A percentile compares a stretch with the other conserved stretches of the same genome.
phyloP scores from a whole-genome alignment of 2,113 vertebrate genomes.

The Platycercus adscitus region DNA sequence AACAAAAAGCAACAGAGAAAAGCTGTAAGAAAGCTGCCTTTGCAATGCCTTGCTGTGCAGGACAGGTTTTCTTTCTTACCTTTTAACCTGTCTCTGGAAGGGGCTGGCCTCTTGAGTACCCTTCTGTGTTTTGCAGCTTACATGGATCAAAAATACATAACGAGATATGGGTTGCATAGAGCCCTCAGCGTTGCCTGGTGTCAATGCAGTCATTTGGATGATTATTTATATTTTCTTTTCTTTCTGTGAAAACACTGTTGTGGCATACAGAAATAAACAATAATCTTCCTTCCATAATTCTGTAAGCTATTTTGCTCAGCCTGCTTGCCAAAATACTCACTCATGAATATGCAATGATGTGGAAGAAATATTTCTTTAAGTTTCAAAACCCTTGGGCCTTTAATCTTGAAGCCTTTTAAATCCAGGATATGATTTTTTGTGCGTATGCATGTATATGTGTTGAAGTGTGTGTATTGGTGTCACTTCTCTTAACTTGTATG shows the following conservation, averaged over 20 bases:
- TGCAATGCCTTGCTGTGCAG: background rate
- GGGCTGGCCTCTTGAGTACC: background rate
- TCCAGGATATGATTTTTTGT: slow-evolving; percentile 77
- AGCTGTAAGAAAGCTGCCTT: background rate
- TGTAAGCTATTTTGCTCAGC: slow-evolving; percentile 61
- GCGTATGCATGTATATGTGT: slow-evolving; percentile 44
- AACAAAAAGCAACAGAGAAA: background rate
- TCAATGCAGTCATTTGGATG: background rate
- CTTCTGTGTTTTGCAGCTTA: background rate
- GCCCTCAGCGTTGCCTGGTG: background rate
- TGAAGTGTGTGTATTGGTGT: slow-evolving; percentile 61
- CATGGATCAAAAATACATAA: background rate
- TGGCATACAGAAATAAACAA: slow-evolving; percentile 61
- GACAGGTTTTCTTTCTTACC: background rate
- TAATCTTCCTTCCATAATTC: slow-evolving; percentile 68
- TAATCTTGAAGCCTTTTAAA: slow-evolving; percentile 86
- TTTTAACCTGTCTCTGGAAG: background rate
- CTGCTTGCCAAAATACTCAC: slow-evolving; percentile 74
- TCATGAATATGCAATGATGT: slow-evolving; percentile 77
- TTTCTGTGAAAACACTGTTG: slow-evolving; percentile 15
- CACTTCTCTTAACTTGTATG: slow-evolving; percentile 84
- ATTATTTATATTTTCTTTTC: slow-evolving; percentile 52
- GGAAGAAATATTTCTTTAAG: slow-evolving; percentile 82
- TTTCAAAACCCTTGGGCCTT: slow-evolving; percentile 63
- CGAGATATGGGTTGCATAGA: background rate